Base-by-base conservation (phyloP, 37 sponge, comb jelly and placozoan species). In the Eunapius fragilis region DNA sequence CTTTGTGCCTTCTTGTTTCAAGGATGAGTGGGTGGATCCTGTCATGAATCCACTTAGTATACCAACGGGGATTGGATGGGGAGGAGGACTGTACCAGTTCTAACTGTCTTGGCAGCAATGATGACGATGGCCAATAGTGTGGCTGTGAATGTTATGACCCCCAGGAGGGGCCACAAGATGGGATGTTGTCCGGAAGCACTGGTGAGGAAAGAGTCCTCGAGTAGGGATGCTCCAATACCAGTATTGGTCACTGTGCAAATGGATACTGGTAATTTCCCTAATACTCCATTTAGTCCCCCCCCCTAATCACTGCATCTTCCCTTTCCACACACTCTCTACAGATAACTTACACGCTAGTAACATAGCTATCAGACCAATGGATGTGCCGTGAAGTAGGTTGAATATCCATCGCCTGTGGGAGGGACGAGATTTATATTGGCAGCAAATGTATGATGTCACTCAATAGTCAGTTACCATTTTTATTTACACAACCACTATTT, bases 1-100 rank as follows among this genome's bases (percentile, higher is more conserved):
- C 6, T 41, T 41, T 41, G 6, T n/a, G n/a, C n/a, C 41, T 37
- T 82, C 82, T 72, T 38, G 48, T 68, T 69, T 71, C 33, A 41
- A 41, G n/a, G 11, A 24, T 37, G 36, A 78, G 25, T 78, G 17
- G 41, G 41, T 19, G 58, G 7, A 58, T 1, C 58, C 58, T 58
- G 58, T 58, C 14, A 17, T 17, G 22, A 72, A 72, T 25, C 0
- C 30, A 32, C 14, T 72, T 17, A 72, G 30, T 17, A 72, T 30
- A 14, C 13, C 31, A 33, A 77, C 36, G 19, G 2, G 25, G n/a
- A n/a, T 13, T 77, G 78, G 14, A 27, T 37, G 27, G 27, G 41
- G 41, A 77, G 27, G 27, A 2, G 41, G 37, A 0, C 22, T 12
- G 37, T 37, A 38, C 37, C 78, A 19, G 27, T 19, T 33, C 17